Evolutionary conservation across 2,888 invertebrate genomes (phyloP).

Genomic region (Gisinianus flammeolus): DNA sequence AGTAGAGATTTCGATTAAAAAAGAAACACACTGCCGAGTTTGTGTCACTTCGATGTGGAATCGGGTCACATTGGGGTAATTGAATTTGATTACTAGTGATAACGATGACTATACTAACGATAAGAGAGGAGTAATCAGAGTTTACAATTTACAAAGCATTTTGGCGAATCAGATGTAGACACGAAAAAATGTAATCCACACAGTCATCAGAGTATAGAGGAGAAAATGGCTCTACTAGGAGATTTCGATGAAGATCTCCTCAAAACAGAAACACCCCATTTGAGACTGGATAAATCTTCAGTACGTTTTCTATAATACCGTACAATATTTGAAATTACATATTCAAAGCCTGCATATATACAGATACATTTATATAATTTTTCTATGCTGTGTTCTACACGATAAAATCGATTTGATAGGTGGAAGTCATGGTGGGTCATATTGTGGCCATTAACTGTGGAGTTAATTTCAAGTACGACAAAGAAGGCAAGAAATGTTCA

Average conservation of each 20-base stretch:
- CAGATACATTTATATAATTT: background rate
- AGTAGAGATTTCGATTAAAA: background rate
- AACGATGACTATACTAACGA: too few relatives aligned
- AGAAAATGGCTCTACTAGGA: background rate
- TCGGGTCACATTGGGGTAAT: conserved; percentile 26
- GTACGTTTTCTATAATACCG: too few relatives aligned
- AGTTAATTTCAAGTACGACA: conserved; percentile 13
- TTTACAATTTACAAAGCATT: too few relatives aligned
- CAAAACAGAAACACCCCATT: background rate
- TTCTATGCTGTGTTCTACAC: too few relatives aligned
- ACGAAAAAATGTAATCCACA: conserved; percentile 10
- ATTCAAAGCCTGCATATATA: too few relatives aligned
- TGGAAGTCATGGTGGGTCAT: conserved; percentile 3
- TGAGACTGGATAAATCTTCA: too few relatives aligned
- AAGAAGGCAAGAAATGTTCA: conserved; percentile 4
- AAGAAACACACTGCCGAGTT: conserved; percentile 15
- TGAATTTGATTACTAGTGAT: too few relatives aligned
- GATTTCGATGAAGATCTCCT: background rate
- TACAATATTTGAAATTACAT: too few relatives aligned
- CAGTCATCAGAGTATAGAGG: background rate
- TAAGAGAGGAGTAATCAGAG: too few relatives aligned
- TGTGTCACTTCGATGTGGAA: conserved; percentile 22
- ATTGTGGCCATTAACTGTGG: conserved; percentile 21
- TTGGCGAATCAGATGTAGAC: too few relatives aligned
- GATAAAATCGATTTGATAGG: too few relatives aligned